These are phyloP conservation scores for Hypomecis punctinalis DNA, from an alignment of 2,888 invertebrate genomes.

Conservation along the genomic window DNA sequence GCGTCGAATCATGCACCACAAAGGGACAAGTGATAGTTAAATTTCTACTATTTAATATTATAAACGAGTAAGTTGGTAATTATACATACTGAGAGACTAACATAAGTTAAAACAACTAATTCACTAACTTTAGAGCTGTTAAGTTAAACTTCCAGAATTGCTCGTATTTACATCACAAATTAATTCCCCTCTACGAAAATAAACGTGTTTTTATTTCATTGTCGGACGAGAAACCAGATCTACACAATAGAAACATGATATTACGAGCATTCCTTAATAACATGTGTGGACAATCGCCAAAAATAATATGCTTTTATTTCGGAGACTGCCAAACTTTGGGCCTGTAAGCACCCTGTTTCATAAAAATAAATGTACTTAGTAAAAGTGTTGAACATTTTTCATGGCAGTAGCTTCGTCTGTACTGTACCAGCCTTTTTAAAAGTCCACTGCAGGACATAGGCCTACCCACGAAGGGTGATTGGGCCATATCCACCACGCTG, in stretches of 20 bases:
- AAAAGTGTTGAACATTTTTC: too few relatives aligned
- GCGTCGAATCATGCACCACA: too few relatives aligned
- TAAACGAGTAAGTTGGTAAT: too few relatives aligned
- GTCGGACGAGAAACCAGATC: constrained; percentile 36
- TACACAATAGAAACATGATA: constrained; percentile 59
- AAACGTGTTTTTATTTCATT: constrained; percentile 39
- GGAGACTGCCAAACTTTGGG: constrained; percentile 11
- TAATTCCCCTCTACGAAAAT: constrained; percentile 22
- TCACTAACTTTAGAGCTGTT: too few relatives aligned
- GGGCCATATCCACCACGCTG: too few relatives aligned
- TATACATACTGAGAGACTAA: too few relatives aligned
- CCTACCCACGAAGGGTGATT: too few relatives aligned
- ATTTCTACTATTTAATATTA: too few relatives aligned
- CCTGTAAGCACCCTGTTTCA: background rate
- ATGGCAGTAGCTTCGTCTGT: too few relatives aligned
- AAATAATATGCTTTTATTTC: constrained; percentile 55
- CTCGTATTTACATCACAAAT: constrained; percentile 11
- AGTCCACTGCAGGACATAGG: background rate
- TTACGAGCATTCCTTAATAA: constrained; percentile 58
- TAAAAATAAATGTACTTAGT: background rate
- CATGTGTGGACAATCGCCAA: constrained; percentile 65
- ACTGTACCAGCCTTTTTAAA: too few relatives aligned
- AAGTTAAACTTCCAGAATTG: background rate
- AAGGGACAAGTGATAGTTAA: too few relatives aligned
- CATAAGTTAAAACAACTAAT: too few relatives aligned